Percentiles rank a stretch among this genome's conserved stretches.
phyloP scores from a whole-genome alignment of 23 tunicate genomes.

The Trididemnum nubilum region DNA sequence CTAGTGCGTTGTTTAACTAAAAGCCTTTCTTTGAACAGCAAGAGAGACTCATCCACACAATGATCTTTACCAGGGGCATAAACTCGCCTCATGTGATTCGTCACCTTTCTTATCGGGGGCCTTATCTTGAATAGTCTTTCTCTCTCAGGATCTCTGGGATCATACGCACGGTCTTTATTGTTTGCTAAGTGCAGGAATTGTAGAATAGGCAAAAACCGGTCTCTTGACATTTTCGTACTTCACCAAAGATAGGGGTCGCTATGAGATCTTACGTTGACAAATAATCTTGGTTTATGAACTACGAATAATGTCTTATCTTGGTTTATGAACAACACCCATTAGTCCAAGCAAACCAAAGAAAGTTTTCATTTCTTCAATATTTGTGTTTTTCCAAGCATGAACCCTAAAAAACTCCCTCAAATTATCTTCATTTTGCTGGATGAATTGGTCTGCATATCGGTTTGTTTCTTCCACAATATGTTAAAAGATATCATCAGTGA shows the following conservation, averaged over 20 bases:
- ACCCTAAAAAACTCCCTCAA: slow-evolving; percentile 1
- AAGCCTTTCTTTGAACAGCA: slow-evolving; percentile 17
- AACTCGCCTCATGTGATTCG: neutral
- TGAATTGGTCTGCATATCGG: neutral
- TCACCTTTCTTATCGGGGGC: slow-evolving; percentile 7
- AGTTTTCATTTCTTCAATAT: slow-evolving; percentile 6
- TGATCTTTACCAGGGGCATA: slow-evolving; percentile 13
- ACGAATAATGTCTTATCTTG: neutral
- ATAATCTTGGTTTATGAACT: too few relatives aligned
- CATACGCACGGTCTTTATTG: slow-evolving; percentile 1
- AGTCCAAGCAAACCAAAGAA: slow-evolving; percentile 19
- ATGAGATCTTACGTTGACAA: slow-evolving; percentile 7
- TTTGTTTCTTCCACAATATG: neutral
- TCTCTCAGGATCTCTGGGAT: slow-evolving; percentile 13
- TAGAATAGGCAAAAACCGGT: slow-evolving; percentile 2
- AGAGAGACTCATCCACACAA: slow-evolving; percentile 15
- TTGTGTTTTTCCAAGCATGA: slow-evolving; percentile 24
- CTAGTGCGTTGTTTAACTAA: slow-evolving; percentile 1
- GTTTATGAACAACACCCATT: slow-evolving; percentile 15
- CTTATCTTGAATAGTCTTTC: slow-evolving; percentile 21
- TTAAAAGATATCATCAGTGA: neutral
- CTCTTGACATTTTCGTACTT: slow-evolving; percentile 7
- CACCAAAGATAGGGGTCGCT: slow-evolving; percentile 13
- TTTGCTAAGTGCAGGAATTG: slow-evolving; percentile 11
- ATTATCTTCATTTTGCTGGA: neutral